Evolutionary conservation across 2,113 vertebrate species (phyloP).

Genomic region (Origma solitaria): DNA sequence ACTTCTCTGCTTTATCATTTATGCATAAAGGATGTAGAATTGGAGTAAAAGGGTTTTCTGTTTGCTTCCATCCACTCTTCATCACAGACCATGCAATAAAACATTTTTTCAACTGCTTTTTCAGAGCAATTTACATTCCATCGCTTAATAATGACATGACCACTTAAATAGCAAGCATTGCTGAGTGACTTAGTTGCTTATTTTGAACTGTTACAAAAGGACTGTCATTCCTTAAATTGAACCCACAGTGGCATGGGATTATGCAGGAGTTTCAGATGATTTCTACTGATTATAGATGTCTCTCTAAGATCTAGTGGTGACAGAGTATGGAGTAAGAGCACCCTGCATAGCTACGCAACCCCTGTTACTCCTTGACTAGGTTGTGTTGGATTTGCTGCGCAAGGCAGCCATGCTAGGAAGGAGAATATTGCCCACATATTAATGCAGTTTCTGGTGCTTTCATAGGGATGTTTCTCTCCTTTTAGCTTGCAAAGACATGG

Average conservation of each 20-base stretch:
- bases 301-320: neutral
- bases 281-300: neutral
- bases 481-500: neutral
- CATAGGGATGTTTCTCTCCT: neutral
- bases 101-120: neutral
- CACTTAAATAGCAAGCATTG: neutral
- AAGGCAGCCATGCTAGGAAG: neutral
- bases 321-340: neutral
- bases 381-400: neutral
- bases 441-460: neutral
- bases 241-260: neutral
- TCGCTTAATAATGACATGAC: neutral
- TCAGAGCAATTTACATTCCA: neutral
- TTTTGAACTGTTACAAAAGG: neutral
- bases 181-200: neutral
- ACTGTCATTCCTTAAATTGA: neutral
- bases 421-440: neutral
- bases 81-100: neutral
- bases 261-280: neutral
- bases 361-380: neutral
- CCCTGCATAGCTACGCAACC: too few species aligned
- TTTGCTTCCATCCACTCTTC: neutral
- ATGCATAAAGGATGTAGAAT: neutral
- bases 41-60: neutral
- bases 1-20: slow-evolving; percentile 10